Evolutionary conservation across 2,113 vertebrate genomes (phyloP), one percentile per base, ranked within the genome.

Genomic region (Cariama cristata): DNA sequence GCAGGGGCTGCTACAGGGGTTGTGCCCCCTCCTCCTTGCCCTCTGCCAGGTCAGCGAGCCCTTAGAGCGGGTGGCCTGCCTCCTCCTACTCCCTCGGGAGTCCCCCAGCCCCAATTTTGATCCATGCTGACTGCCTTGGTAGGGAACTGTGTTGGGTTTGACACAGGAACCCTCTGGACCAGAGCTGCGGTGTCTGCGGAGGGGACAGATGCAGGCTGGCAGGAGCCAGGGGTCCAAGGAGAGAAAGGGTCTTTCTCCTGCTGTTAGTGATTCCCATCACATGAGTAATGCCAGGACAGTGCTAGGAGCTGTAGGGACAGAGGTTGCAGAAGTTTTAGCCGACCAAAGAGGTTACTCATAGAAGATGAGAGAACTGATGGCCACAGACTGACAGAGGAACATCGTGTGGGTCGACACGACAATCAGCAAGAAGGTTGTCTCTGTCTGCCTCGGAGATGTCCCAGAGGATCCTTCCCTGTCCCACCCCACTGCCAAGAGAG

Each of bases 231-330:
- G 12, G 5, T 24, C 19, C 0, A 4, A 27, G 79, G 23, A 8
- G 21, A 59, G 21, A 10, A 21, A 60, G 6, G 15, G 10, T 5
- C 5, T 84, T 45, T 40, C 21, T 71, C 20, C 40, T 71, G 66
- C 56, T 55, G 11, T 2, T 27, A 11, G 19, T 23, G 26, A 30
- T 35, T 47, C 56, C 62, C 82, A 22, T 3, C 0, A 0, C 38
- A 11, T 0, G 2, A 32, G 12, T 2, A 11, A 27, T 0, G 2
- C 11, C 68, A 23, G 55, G 59, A 40, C 4, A 5, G 8, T 5
- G 27, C 27, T 19, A 44, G 88, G 33, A 63, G 26, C 52, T 33
- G 20, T 2, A 2, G 1, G 5, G 49, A 27, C 52, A 58, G 73
- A 8, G 18, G 2, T 1, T 42, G 67, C 12, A 42, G 84, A 23